Base-by-base conservation (phyloP, 2,797 vertebrate species). In the Enteromius treurensis region DNA sequence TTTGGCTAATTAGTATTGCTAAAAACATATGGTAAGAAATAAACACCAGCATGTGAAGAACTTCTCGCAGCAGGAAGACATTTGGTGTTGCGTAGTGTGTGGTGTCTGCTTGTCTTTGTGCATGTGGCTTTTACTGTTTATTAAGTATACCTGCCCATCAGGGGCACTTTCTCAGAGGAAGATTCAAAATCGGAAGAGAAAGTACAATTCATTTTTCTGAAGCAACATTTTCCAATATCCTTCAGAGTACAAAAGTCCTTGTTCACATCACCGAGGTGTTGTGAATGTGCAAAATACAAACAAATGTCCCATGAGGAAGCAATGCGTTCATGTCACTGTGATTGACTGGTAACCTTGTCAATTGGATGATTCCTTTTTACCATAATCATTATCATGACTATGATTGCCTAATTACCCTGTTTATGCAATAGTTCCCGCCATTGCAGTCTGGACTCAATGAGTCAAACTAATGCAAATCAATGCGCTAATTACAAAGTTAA, bases 1-100 rank as follows among this genome's bases (percentile, higher is more conserved):
- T 79, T 84, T 68, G 53, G 70, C 37, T 77, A 34, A 51, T 77
- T 75, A 75, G 77, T 55, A 74, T 51, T 81, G 53, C 58, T 75
- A 62, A 74, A 80, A 84, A 68, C 87, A 84, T 86, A 80, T 88
- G 83, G 80, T 77, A 80, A 82, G 83, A 85, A 77, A 80, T 74
- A 83, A 85, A 81, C 62, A 80, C 80, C 77, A 88, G 85, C 83
- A 55, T 86, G 83, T 75, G 6, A 64, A 60, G 71, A 86, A 82
- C 83, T 34, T 73, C 73, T 82, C 65, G 47, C 76, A 86, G 73
- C 80, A 74, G 75, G 62, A 49, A 60, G 58, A 47, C 78, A 69
- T 65, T 70, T 76, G 80, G 64, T 78, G 53, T 65, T 60, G 45
- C 47, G 26, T 83, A 67, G 65, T 76, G 62, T 55, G 68, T 69